Evolutionary conservation across 2,113 vertebrate genomes (phyloP).

Genomic region (Morphnarchus princeps): DNA sequence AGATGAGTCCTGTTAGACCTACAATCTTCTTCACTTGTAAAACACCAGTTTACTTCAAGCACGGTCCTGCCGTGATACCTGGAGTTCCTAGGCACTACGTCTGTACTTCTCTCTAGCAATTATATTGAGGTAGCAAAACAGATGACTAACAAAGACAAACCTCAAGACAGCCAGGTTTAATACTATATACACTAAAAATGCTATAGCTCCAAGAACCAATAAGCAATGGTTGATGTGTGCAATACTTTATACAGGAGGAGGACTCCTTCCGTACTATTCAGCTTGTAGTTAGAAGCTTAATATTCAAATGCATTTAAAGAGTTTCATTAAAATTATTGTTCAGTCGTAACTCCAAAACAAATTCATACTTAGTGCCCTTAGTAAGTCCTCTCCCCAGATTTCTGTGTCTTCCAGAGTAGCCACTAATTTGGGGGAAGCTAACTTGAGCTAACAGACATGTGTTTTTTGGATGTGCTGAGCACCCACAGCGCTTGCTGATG

Average conservation of each 20-base stretch:
- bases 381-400: neutral
- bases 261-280: neutral
- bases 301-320: neutral
- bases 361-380: neutral
- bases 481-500: neutral
- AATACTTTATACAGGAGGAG: neutral
- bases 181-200: neutral
- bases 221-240: rapidly evolving
- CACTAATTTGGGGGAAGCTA: neutral
- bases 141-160: neutral
- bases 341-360: neutral
- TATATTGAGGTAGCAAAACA: neutral
- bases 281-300: neutral
- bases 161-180: neutral
- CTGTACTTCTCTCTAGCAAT: neutral
- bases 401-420: neutral
- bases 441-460: neutral
- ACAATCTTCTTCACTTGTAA: neutral
- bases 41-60: neutral
- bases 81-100: neutral
- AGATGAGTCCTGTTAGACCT: neutral
- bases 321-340: neutral
- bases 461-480: neutral
- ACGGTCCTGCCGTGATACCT: rapidly evolving
- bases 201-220: neutral